Percentiles rank a stretch among this genome's conserved stretches.
Conservation (phyloP, 2,797 vertebrate genomes). For the Pseudochirops cupreus region DNA sequence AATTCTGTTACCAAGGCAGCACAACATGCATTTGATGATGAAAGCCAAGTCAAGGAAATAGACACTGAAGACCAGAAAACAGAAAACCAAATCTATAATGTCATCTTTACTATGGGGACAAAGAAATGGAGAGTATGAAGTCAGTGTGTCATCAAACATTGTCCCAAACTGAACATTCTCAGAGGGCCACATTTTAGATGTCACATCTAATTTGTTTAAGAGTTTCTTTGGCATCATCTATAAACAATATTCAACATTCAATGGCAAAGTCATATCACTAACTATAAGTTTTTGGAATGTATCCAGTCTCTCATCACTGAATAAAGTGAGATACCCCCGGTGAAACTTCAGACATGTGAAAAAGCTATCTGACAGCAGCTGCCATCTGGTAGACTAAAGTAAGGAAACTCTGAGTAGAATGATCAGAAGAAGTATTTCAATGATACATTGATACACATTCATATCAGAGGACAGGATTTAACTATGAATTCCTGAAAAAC, state of each 20-base stretch:
- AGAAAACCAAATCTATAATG: not conserved
- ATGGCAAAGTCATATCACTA: not conserved
- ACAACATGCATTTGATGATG: not conserved
- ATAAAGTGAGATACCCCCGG: not conserved
- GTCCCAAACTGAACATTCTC: not conserved
- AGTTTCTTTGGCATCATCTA: not conserved
- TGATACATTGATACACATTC: not conserved
- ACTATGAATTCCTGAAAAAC: constrained; percentile 3
- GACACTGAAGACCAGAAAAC: not conserved
- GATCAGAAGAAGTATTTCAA: constrained; percentile 49
- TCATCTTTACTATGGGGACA: not conserved
- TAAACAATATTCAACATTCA: constrained; percentile 1
- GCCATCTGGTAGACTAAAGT: not conserved
- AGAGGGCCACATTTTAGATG: not conserved
- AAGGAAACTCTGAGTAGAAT: not conserved
- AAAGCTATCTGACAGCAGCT: not conserved
- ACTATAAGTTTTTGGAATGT: constrained; percentile 2
- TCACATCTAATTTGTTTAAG: not conserved
- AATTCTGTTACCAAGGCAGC: constrained; percentile 30
- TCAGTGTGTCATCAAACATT: not conserved
- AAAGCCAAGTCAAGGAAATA: not conserved
- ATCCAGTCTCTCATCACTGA: constrained; percentile 16
- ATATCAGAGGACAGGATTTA: constrained; percentile 19
- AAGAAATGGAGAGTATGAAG: constrained; percentile 1
- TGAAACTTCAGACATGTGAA: not conserved